These are phyloP conservation scores for Leptestheria dahalacensis DNA, from an alignment of 1,140 invertebrate genomes.

Conservation along the genomic window DNA sequence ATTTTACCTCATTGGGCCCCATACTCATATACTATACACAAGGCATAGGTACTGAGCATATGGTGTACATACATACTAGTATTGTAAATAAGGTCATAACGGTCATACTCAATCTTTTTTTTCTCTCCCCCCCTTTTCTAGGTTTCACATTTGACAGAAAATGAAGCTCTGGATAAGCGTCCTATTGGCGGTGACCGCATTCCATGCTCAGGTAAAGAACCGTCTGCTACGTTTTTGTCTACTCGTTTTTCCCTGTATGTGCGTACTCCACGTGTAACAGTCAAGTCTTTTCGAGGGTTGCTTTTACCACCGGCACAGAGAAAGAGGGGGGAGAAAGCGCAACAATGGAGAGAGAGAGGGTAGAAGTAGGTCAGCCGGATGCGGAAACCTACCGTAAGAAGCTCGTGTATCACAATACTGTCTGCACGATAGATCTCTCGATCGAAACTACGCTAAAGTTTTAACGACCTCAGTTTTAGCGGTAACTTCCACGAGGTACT, in stretches of 20 bases:
- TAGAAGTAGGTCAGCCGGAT: neutral
- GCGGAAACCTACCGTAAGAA: neutral
- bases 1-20: too few species aligned
- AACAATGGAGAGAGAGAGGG: neutral
- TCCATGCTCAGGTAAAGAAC: neutral
- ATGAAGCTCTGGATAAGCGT: neutral
- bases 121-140: too few species aligned
- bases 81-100: too few species aligned
- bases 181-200: neutral
- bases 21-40: too few species aligned
- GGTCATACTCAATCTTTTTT: too few species aligned
- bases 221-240: neutral
- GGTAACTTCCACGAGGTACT: too few species aligned
- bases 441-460: too few species aligned
- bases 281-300: neutral
- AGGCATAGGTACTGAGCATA: too few species aligned
- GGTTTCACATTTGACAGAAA: neutral
- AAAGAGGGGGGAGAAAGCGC: neutral
- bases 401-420: too few species aligned
- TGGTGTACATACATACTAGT: too few species aligned
- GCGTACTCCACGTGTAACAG: neutral
- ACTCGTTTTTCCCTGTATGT: neutral
- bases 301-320: neutral
- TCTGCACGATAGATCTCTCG: too few species aligned
- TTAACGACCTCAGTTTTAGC: too few species aligned